phyloP scores from a whole-genome alignment of 64 coral and sea anemone genomes.

The Actinia equina region DNA sequence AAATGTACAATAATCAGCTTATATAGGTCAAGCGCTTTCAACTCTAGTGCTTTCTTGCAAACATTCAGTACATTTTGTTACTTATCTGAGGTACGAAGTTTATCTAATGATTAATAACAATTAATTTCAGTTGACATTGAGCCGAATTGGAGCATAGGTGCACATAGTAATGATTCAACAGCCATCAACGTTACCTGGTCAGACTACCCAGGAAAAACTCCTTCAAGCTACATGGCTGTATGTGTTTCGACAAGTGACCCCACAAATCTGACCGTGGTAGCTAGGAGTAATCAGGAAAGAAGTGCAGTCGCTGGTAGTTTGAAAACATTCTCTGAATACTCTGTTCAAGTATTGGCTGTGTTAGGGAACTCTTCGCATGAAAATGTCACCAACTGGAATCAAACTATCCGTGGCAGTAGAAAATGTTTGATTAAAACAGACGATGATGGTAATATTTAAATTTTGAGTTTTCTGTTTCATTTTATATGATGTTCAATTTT shows the following conservation, averaged over 20 bases:
- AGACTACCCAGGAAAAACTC: not conserved
- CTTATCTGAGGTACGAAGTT: too few species aligned
- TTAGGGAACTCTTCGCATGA: not conserved
- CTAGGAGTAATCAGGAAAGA: not conserved
- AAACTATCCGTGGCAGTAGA: not conserved
- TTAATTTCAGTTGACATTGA: not conserved
- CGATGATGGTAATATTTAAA: not conserved
- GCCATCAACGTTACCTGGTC: not conserved
- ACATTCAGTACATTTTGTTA: not conserved
- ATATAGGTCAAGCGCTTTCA: too few species aligned
- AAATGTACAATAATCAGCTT: too few species aligned
- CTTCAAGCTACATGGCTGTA: not conserved
- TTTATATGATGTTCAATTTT: too few species aligned
- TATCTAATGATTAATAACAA: not conserved
- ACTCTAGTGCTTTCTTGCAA: not conserved
- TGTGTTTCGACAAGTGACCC: not conserved
- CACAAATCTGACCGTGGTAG: not conserved
- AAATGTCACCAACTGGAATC: not conserved
- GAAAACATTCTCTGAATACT: not conserved
- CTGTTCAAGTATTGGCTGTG: not conserved
- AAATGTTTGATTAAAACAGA: not conserved
- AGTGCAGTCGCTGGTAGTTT: not conserved
- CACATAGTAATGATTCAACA: not conserved
- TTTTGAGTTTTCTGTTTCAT: not conserved
- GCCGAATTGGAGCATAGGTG: not conserved